phyloP scores from a whole-genome alignment of 2,113 vertebrate genomes.

The Zosterops japonicus region DNA sequence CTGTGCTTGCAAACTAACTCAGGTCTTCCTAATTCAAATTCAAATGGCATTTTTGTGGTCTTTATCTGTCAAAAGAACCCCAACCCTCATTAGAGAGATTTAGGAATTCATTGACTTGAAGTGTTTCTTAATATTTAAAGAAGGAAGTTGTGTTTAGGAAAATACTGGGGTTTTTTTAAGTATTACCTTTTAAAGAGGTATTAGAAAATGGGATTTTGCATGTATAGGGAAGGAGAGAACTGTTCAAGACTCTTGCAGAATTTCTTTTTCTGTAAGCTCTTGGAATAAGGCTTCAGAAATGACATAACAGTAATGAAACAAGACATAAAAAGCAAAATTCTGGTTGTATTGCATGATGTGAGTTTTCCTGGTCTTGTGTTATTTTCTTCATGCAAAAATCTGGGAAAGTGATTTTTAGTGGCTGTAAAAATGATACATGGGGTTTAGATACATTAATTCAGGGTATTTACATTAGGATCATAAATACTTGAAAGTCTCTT shows the following conservation, averaged over 20 bases:
- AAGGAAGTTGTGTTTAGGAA: not conserved
- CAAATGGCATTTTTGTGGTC: not conserved
- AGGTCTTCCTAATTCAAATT: not conserved
- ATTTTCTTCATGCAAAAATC: not conserved
- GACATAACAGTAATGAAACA: not conserved
- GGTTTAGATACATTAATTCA: not conserved
- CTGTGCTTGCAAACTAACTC: not conserved
- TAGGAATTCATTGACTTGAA: not conserved
- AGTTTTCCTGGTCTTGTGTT: not conserved
- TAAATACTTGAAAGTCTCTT: not conserved
- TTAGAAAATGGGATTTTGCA: not conserved
- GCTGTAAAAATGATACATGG: not conserved
- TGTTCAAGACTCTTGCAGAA: not conserved
- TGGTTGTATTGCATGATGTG: accelerated
- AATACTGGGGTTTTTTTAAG: not conserved
- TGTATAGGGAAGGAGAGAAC: not conserved
- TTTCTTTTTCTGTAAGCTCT: not conserved
- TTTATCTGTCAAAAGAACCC: not conserved
- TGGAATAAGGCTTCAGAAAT: not conserved
- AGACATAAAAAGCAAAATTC: not conserved
- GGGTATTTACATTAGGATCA: not conserved
- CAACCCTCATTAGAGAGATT: not conserved
- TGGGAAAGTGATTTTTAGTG: not conserved
- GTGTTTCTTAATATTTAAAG: not conserved
- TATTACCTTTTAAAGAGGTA: not conserved